Percentiles rank a stretch among this genome's conserved stretches.
phyloP scores from a whole-genome alignment of 2,113 vertebrate genomes.

The Serinus canaria region DNA sequence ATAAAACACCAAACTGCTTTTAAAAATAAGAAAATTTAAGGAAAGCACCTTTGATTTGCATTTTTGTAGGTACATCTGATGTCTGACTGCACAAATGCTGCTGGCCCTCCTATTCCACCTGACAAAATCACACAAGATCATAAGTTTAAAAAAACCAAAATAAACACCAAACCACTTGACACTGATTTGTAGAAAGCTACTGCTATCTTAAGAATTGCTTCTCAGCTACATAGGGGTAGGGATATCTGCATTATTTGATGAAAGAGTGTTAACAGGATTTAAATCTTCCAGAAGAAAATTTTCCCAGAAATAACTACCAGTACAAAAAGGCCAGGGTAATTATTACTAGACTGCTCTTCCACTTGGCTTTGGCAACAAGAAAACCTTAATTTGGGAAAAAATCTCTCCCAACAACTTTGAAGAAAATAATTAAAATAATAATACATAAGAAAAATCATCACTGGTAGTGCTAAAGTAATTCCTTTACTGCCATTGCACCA shows the following conservation, averaged over 20 bases:
- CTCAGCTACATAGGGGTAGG: background rate
- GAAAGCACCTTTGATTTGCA: background rate
- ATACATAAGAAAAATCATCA: background rate
- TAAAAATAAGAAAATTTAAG: background rate
- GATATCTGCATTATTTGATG: background rate
- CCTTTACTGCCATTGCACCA: background rate
- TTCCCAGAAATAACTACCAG: background rate
- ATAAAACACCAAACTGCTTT: background rate
- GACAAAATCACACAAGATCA: background rate
- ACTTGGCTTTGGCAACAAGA: background rate
- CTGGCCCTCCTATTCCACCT: background rate
- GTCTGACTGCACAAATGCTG: background rate
- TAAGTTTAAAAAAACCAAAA: background rate
- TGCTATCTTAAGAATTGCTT: background rate
- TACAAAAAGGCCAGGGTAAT: background rate
- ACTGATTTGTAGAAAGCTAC: background rate
- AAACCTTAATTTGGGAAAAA: background rate
- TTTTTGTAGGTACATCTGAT: background rate
- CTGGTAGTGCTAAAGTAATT: background rate
- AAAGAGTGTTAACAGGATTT: background rate
- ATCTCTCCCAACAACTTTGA: background rate
- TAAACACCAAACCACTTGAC: background rate
- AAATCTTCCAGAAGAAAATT: background rate
- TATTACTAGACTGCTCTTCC: background rate
- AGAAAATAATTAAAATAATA: background rate